Evolutionary conservation across 2,113 vertebrate species (phyloP).

Genomic region (pig (Sus scrofa)): T2T-Sscrofa CM000820.6:42632001-42632500

Average conservation of each 20-base stretch:
- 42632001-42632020: not conserved
- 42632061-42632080: slow-evolving; percentile 37
- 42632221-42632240: not conserved
- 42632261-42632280: not conserved
- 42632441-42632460: not conserved
- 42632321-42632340: slow-evolving; percentile 15
- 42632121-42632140: not conserved
- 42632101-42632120: not conserved
- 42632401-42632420: not conserved
- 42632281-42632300: slow-evolving; percentile 11
- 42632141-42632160: slow-evolving; percentile 21
- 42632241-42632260: not conserved
- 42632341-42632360: not conserved
- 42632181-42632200: slow-evolving; percentile 38
- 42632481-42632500: not conserved
- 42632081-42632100: slow-evolving; percentile 26
- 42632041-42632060: not conserved
- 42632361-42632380: slow-evolving; percentile 24
- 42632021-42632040: not conserved
- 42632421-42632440: not conserved
- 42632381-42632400: not conserved
- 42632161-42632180: not conserved
- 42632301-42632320: not conserved
- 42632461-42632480: accelerated
- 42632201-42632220: not conserved